Evolutionary conservation across 1,140 invertebrate genomes (phyloP), one percentile per base, ranked within the genome.

Genomic region (Hycleus cichorii): DNA sequence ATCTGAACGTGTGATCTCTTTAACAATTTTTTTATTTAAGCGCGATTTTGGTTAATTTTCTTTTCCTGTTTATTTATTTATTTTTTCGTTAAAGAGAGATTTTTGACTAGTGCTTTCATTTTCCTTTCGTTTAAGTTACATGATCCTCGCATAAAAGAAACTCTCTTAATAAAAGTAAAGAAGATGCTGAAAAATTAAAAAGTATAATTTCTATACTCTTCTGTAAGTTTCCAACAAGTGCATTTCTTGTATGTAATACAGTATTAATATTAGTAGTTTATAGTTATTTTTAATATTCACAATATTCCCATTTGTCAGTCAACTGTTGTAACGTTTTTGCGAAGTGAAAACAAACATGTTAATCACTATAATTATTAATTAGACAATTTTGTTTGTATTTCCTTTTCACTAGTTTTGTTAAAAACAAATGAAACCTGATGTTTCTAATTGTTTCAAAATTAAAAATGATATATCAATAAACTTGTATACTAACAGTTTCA

Each of bases 201-300:
- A 12, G 45, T 59, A 64, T 64, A 61, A 75, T 63, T 67, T 63
- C 57, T 64, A 68, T 69, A 72, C 83, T 87, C 86, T 87, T 88
- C 85, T 87, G 84, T 86, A 86, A 84, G 84, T 88, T 88, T 88
- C 85, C 83, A 81, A 82, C 80, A 85, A 86, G 86, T 88, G 86
- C 86, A 88, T 88, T 88, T 88, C 86, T 86, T 86, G 83, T 86
- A 87, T 87, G 84, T 87, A 86, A 86, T 87, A 87, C 85, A 88
- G 85, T 87, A 87, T 87, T 88, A 88, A 78, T 80, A 81, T 80
- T 64, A 55, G 60, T 60, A 59, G 59, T 49, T 61, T 24, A 53
- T 58, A 44, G 46, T 48, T 51, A 45, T 47, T 47, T 40, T 56
- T 55, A 54, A 52, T 54, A 32, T 60, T 59, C 32, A 32, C 32